Percentiles rank a stretch among this genome's conserved stretches.
phyloP scores from a whole-genome alignment of 2,797 vertebrate genomes.

The Xenentodon cancila region DNA sequence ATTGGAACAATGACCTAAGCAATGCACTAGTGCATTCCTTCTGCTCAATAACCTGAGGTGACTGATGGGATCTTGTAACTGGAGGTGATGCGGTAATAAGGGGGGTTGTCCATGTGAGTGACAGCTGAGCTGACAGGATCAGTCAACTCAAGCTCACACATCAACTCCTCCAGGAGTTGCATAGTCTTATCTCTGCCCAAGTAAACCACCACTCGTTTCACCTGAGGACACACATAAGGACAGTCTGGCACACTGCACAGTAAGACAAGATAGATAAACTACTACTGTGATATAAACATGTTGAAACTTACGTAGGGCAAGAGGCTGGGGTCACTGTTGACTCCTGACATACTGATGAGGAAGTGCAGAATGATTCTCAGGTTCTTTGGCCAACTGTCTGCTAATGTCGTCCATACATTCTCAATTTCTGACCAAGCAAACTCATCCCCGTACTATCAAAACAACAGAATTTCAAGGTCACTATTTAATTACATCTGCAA shows the following conservation, averaged over 20 bases:
- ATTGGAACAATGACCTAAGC: not conserved
- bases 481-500: not conserved
- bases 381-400: conserved; percentile 99
- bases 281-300: not conserved
- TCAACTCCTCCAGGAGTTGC: conserved; percentile 96
- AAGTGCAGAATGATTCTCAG: conserved; percentile 99
- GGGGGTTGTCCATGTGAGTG: conserved; percentile 98
- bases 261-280: not conserved
- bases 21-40: not conserved
- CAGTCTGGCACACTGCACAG: no score
- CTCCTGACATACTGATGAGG: conserved; percentile 97
- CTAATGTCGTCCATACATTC: conserved; percentile 98
- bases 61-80: conserved; percentile 98
- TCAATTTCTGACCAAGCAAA: conserved; percentile 99
- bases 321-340: conserved; percentile 97
- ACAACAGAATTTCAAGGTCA: conserved; percentile 1
- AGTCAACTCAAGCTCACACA: conserved; percentile 94
- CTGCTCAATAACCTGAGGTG: conserved; percentile 89
- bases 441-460: conserved; percentile 94
- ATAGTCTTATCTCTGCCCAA: conserved; percentile 99
- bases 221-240: conserved; percentile 75
- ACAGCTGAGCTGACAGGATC: conserved; percentile 95
- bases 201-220: conserved; percentile 98
- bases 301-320: conserved; percentile 93
- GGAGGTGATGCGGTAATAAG: conserved; percentile 96